Base-by-base conservation (phyloP, 2,797 vertebrate species). In the Pipistrellus pygmaeus region DNA sequence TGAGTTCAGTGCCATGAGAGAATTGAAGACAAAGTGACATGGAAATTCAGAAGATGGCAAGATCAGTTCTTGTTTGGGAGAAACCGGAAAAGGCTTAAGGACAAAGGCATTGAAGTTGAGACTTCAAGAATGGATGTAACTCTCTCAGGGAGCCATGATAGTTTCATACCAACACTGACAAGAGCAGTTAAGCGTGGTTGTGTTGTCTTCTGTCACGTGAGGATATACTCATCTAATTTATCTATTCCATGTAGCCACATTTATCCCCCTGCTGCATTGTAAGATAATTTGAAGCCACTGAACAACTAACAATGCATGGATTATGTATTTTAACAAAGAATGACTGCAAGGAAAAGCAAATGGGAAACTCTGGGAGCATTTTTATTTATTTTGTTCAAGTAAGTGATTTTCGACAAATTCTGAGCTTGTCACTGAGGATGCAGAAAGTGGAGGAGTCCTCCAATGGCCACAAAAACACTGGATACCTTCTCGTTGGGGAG, bases 221-320 rank as follows among this genome's bases (percentile, higher is more conserved):
- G 17, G 4, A 11, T 68, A 18, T 75, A 10, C 6, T 72, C 14
- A 17, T 81, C 20, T 32, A 62, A 35, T 35, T 64, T 53, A 32
- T 73, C 48, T 62, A 5, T 6, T 62, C 46, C 2, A 5, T 66
- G 35, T 8, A 80, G 30, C n/a, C n/a, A 55, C 46, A 46, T 80
- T 66, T 68, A 68, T 73, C 62, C 57, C 57, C 13, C 14, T 9
- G 27, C 12, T 55, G 18, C 30, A 27, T 5, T 21, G 6, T 76
- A 81, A 75, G 73, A 93, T 90, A 83, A 92, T 81, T 41, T 32
- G 35, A 92, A 81, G 77, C 38, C 23, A 51, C 25, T 8, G 46
- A 92, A 15, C 38, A 85, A 55, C 32, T 76, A 76, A 27, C 9
- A 90, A 13, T 38, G 13, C 64, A 5, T 81, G 32, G 8, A 60